Conservation (phyloP, 92 coral and sea anemone species). For the Paragorgia papillata region DNA sequence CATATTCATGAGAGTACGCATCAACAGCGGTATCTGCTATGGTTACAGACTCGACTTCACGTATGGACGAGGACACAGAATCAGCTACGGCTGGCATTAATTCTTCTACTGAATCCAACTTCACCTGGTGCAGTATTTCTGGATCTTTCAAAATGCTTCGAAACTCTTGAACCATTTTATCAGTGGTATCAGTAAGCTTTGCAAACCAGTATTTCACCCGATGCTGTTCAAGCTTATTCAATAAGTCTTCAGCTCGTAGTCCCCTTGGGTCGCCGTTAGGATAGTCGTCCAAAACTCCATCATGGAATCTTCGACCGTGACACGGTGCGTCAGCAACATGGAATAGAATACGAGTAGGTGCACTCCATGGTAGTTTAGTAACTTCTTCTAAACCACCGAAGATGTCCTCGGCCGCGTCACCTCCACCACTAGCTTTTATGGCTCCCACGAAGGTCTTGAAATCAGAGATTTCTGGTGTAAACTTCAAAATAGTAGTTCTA, state of each 20-base stretch:
- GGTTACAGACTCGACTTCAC: constrained; percentile 19
- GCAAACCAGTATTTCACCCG: constrained; percentile 38
- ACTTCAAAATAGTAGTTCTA: constrained; percentile 5
- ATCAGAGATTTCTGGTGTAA: background rate
- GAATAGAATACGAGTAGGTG: constrained; percentile 36
- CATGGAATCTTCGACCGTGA: constrained; percentile 30
- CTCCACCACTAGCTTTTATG: constrained; percentile 27
- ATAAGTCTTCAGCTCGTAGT: constrained; percentile 14
- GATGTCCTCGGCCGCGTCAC: constrained; percentile 39
- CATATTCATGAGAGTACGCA: background rate
- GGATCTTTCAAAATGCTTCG: constrained; percentile 6
- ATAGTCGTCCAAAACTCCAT: constrained; percentile 1
- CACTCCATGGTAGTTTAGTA: constrained; percentile 18
- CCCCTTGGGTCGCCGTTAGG: constrained; percentile 45
- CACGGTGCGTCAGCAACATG: constrained; percentile 44
- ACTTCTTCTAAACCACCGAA: constrained; percentile 39
- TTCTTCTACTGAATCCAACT: constrained; percentile 32
- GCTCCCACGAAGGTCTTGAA: constrained; percentile 29
- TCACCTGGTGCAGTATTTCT: constrained; percentile 18
- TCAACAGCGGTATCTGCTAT: constrained; percentile 25
- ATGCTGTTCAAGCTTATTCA: constrained; percentile 8
- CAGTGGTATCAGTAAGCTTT: constrained; percentile 32
- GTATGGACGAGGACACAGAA: constrained; percentile 28
- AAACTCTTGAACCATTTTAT: constrained; percentile 35
- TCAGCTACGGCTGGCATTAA: constrained; percentile 43